Evolutionary conservation across 2,113 vertebrate genomes (phyloP).

Genomic region (Pheucticus melanocephalus): DNA sequence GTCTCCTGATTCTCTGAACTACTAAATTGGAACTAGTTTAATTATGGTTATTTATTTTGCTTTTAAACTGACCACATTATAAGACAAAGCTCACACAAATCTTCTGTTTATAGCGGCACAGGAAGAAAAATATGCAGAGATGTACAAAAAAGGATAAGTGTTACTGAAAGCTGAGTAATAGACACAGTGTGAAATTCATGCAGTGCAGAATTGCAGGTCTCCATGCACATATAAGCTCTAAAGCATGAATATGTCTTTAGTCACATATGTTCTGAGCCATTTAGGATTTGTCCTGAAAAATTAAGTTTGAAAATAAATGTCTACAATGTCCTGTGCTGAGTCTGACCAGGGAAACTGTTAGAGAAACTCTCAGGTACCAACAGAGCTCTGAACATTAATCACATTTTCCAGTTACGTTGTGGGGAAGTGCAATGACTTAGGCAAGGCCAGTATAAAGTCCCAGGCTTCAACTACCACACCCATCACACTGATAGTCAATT

Average conservation of each 20-base stretch:
- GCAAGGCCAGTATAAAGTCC: background rate
- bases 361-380: background rate
- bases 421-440: background rate
- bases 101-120: constrained; percentile 25
- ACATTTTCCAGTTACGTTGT: background rate
- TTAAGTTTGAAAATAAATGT: background rate
- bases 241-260: background rate
- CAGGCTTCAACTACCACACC: constrained; percentile 23
- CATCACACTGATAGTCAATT: background rate
- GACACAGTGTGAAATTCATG: background rate
- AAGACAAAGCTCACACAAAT: constrained; percentile 23
- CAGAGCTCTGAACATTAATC: background rate
- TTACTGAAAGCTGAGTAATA: constrained; percentile 14
- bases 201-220: background rate
- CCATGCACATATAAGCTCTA: background rate
- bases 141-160: background rate
- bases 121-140: constrained; percentile 13
- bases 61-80: constrained; percentile 61
- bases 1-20: constrained; percentile 30
- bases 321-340: background rate
- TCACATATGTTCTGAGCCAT: background rate
- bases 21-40: constrained; percentile 40
- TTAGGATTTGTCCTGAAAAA: background rate
- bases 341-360: background rate
- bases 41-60: constrained; percentile 39